Evolutionary conservation across 2,888 invertebrate species (phyloP).

Genomic region (Meloe dianella): DNA sequence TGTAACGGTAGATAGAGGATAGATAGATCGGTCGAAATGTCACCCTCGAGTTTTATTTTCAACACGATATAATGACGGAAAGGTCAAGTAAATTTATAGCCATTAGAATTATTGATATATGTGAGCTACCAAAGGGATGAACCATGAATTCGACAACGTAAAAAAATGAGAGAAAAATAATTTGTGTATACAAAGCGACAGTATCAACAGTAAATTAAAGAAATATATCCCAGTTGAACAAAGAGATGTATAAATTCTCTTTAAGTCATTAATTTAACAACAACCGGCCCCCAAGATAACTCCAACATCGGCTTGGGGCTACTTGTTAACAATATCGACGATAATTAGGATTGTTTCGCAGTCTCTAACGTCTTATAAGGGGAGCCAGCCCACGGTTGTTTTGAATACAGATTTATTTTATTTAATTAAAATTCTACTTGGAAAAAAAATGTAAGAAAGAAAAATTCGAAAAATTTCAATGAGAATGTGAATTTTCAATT

Average conservation of each 20-base stretch:
- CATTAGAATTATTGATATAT: slow-evolving; percentile 31
- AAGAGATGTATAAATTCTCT: slow-evolving; percentile 37
- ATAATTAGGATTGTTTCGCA: not conserved
- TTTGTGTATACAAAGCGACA: slow-evolving; percentile 45
- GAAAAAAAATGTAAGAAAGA: not conserved
- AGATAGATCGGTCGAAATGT: slow-evolving; percentile 45
- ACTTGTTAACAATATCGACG: slow-evolving; percentile 5
- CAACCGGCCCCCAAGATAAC: not conserved
- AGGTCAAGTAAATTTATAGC: slow-evolving; percentile 48
- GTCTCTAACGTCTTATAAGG: not conserved
- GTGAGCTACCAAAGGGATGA: not conserved
- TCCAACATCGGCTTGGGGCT: not conserved
- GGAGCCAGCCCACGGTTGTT: not conserved
- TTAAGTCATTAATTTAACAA: not conserved
- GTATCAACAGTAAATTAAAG: slow-evolving; percentile 51
- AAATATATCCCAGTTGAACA: slow-evolving; percentile 46
- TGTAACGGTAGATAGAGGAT: slow-evolving; percentile 17
- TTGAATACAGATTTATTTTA: not conserved
- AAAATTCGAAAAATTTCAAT: not conserved
- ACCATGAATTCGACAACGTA: not conserved
- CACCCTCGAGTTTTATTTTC: slow-evolving; percentile 50
- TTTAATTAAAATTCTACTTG: not conserved
- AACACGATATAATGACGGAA: slow-evolving; percentile 42
- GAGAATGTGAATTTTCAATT: not conserved
- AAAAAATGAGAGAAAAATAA: not conserved